Percentiles rank a stretch among this genome's conserved stretches.
Conservation (phyloP, 2,888 invertebrate species). For the Dendrolimus pini region DNA sequence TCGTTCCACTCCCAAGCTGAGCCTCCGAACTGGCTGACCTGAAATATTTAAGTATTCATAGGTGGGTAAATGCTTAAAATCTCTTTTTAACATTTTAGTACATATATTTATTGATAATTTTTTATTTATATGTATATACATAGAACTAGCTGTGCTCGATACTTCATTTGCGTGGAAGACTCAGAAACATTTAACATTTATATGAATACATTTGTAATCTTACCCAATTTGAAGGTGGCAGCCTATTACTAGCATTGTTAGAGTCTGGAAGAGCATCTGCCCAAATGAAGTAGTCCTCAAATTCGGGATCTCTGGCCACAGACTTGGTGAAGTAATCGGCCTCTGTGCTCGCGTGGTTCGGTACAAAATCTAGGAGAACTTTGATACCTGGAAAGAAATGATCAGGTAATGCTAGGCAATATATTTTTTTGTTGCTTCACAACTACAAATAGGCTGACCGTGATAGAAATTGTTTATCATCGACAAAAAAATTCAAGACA, state of each 20-base stretch:
- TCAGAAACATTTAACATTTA: too few relatives aligned
- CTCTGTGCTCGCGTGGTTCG: conserved; percentile 82
- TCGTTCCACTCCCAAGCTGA: conserved; percentile 83
- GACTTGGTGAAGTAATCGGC: conserved; percentile 90
- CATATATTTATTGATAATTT: too few relatives aligned
- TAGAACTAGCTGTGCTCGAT: too few relatives aligned
- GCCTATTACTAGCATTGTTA: conserved; percentile 32
- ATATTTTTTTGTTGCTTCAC: too few relatives aligned
- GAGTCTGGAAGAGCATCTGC: conserved; percentile 69
- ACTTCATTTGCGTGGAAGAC: too few relatives aligned
- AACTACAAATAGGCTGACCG: too few relatives aligned
- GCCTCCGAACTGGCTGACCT: conserved; percentile 77
- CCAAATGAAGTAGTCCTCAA: conserved; percentile 88
- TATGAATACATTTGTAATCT: conserved; percentile 3
- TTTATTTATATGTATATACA: too few relatives aligned
- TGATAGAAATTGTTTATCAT: too few relatives aligned
- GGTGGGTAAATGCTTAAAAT: not conserved
- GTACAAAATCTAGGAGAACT: conserved; percentile 81
- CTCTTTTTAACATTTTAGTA: not conserved
- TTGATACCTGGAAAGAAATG: conserved; percentile 46
- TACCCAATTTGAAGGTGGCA: conserved; percentile 76
- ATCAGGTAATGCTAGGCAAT: too few relatives aligned
- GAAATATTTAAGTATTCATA: conserved; percentile 3
- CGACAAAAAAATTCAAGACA: too few relatives aligned
- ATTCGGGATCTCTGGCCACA: conserved; percentile 74